Evolutionary conservation across 2,797 vertebrate species (phyloP).

Genomic region (Atherinosoma microstoma): DNA sequence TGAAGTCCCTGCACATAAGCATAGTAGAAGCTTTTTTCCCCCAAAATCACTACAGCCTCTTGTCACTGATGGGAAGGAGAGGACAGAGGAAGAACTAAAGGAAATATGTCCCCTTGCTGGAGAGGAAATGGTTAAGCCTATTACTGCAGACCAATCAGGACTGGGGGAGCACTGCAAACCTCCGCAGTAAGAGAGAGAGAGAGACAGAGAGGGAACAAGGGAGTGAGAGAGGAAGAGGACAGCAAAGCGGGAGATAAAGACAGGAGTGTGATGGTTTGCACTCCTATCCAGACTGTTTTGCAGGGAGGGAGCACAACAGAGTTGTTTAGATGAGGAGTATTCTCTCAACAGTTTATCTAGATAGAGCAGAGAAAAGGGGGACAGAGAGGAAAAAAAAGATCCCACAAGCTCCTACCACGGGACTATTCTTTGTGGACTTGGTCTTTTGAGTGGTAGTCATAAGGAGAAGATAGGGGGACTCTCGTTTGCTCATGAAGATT

Average conservation of each 20-base stretch:
- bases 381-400: slow-evolving; percentile 50
- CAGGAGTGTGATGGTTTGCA: slow-evolving; percentile 71
- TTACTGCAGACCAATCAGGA: slow-evolving; percentile 96
- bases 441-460: slow-evolving; percentile 48
- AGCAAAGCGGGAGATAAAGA: slow-evolving; percentile 85
- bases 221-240: slow-evolving; percentile 58
- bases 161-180: slow-evolving; percentile 95
- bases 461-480: slow-evolving; percentile 55
- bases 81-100: slow-evolving; percentile 64
- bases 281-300: slow-evolving; percentile 66
- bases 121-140: slow-evolving; percentile 87
- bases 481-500: slow-evolving; percentile 48
- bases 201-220: slow-evolving; percentile 57
- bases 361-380: slow-evolving; percentile 59
- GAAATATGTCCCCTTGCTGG: slow-evolving; percentile 69
- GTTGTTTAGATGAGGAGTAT: slow-evolving; percentile 67
- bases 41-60: slow-evolving; percentile 44
- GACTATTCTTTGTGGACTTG: slow-evolving; percentile 57
- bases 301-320: slow-evolving; percentile 82
- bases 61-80: slow-evolving; percentile 42
- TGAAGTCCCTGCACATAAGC: slow-evolving; percentile 38
- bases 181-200: slow-evolving; percentile 93
- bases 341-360: slow-evolving; percentile 42
- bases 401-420: slow-evolving; percentile 47
- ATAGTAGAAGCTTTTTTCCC: slow-evolving; percentile 27